Percentiles rank a stretch among this genome's conserved stretches.
Evolutionary conservation across 2,113 vertebrate species (phyloP).

Genomic region (Poeciliopsis prolifica): DNA sequence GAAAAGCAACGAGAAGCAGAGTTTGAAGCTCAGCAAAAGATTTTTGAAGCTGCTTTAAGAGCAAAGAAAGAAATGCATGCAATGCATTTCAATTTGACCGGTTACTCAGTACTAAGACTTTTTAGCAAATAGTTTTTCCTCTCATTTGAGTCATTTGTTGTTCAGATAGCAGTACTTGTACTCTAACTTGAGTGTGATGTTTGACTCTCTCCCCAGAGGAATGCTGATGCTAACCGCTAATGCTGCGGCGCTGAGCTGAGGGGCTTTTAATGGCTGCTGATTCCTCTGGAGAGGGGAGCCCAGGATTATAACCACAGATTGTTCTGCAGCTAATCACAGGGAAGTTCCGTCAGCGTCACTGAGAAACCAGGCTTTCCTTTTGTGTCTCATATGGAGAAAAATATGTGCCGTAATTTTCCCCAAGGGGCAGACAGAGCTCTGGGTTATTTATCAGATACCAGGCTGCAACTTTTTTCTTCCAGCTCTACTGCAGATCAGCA

Average conservation of each 20-base stretch:
- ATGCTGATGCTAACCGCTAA: constrained; percentile 63
- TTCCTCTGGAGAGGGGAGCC: constrained; percentile 76
- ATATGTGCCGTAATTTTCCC: constrained; percentile 23
- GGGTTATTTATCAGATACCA: background rate
- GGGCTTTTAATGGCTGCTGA: constrained; percentile 78
- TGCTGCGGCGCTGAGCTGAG: constrained; percentile 62
- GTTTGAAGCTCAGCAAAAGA: too few relatives aligned
- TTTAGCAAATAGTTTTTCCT: too few relatives aligned
- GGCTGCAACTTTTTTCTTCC: too few relatives aligned
- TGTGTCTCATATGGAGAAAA: constrained; percentile 62
- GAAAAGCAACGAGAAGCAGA: too few relatives aligned
- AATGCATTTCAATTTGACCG: too few relatives aligned
- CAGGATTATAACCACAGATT: constrained; percentile 78
- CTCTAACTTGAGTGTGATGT: too few relatives aligned
- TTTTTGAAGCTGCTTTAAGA: too few relatives aligned
- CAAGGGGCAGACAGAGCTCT: background rate
- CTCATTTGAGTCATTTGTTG: too few relatives aligned
- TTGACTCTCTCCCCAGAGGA: constrained; percentile 51
- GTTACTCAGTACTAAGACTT: too few relatives aligned
- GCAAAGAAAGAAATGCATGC: too few relatives aligned
- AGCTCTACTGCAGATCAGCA: too few relatives aligned
- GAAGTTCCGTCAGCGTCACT: constrained; percentile 38
- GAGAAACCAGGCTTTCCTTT: constrained; percentile 58
- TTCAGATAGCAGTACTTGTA: too few relatives aligned
- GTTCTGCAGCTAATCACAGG: constrained; percentile 71